Base-by-base conservation (phyloP, 2,888 invertebrate genomes). In the Alloplasta piceator region DNA sequence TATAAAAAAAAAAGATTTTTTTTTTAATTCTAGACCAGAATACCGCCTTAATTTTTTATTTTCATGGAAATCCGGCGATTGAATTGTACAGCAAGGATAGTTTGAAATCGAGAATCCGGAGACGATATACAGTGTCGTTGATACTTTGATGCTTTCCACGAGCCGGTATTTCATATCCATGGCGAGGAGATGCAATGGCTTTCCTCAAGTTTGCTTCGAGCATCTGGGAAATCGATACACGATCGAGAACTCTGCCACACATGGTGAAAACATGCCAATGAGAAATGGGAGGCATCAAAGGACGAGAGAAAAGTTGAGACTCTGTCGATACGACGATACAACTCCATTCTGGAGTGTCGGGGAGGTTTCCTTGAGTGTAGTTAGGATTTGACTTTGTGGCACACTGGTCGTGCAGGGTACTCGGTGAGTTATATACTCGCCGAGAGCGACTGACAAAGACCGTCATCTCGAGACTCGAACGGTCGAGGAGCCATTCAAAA, bases 401-500 rank as follows among this genome's bases (percentile, higher is more conserved):
- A 26, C 26, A 26, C 26, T 26, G 26, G 26, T 26, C 26, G 26
- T 26, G 26, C n/a, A 5, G 12, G 12, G 6, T 52, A 52, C 6
- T 6, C 6, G 12, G 52, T 43, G 60, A 58, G 16, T 63, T 36
- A 46, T 55, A 64, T n/a, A 38, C 26, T 6, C 9, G 48, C 16
- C 48, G 39, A 43, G n/a, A 16, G 55, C 52, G 46, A 26, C 26
- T 26, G 26, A 26, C 67, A 46, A 73, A 61, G 73, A 61, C 48
- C 60, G 56, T 39, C 67, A 78, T 41, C 55, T n/a, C 41, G 55
- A 78, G 72, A 72, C 73, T 67, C 73, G 61, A 73, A 39, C 72
- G 43, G 66, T 78, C 56, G 41, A 72, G 61, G 72, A 73, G 60
- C 61, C 78, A 63, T 78, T 73, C 72, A 73, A 78, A 73, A 67